Conservation (phyloP, 2,113 vertebrate species). For the Amazona guildingii region DNA sequence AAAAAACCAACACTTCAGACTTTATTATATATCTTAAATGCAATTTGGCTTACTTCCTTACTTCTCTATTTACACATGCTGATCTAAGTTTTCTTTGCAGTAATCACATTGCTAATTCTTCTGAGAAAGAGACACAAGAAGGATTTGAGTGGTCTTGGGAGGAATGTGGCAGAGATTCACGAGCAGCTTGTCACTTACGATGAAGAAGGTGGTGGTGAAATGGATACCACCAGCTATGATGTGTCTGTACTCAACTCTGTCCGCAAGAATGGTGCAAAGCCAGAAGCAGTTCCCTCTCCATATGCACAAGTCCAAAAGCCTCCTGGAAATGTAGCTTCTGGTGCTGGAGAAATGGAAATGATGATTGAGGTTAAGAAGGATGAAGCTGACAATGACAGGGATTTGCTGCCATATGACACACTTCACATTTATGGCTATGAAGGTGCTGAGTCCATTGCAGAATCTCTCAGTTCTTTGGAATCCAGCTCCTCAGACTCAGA, state of each 20-base stretch:
- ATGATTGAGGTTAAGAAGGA: constrained; percentile 96
- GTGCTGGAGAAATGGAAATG: constrained; percentile 88
- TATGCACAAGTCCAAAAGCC: constrained; percentile 85
- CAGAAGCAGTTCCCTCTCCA: constrained; percentile 20
- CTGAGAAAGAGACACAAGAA: constrained; percentile 86
- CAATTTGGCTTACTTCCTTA: background rate
- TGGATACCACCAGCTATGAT: constrained; percentile 97
- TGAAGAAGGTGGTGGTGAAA: constrained; percentile 96
- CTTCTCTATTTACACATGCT: background rate
- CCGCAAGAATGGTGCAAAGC: constrained; percentile 71
- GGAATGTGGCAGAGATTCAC: constrained; percentile 87
- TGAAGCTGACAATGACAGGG: constrained; percentile 90
- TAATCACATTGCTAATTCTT: constrained; percentile 84
- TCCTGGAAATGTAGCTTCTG: background rate
- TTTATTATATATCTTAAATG: background rate
- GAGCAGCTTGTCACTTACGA: constrained; percentile 97
- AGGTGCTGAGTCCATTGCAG: constrained; percentile 87
- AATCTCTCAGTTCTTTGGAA: constrained; percentile 91
- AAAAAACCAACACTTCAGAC: background rate
- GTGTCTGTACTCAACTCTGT: constrained; percentile 91
- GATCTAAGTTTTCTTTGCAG: constrained; percentile 64
- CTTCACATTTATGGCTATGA: constrained; percentile 96
- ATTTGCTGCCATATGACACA: constrained; percentile 89
- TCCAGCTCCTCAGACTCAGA: constrained; percentile 85
- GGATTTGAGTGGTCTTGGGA: constrained; percentile 77